These are phyloP conservation scores for Steinernema hermaphroditum DNA, from an alignment of 2,888 invertebrate species.

Conservation along the genomic window DNA sequence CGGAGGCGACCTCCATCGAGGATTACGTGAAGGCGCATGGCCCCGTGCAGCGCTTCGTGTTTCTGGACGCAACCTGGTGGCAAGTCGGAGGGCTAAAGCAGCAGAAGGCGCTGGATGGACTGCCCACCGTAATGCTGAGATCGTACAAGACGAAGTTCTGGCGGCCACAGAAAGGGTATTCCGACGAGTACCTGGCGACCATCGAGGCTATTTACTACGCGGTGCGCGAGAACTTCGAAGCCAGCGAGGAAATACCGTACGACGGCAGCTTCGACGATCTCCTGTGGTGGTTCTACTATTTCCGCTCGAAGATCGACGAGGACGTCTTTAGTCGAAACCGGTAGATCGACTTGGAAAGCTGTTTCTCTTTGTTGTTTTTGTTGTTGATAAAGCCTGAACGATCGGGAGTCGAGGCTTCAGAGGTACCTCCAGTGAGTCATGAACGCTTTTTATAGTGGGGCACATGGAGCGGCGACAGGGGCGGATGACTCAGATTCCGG, in stretches of 20 bases:
- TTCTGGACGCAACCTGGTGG: slow-evolving; percentile 65
- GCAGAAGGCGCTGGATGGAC: slow-evolving; percentile 53
- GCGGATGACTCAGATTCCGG: slow-evolving; percentile 30
- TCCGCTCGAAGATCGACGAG: slow-evolving; percentile 33
- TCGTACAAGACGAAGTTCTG: slow-evolving; percentile 68
- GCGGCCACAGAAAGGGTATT: slow-evolving; percentile 67
- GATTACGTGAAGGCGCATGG: slow-evolving; percentile 52
- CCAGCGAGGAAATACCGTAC: slow-evolving; percentile 15
- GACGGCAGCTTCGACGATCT: slow-evolving; percentile 52
- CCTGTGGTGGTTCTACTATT: slow-evolving; percentile 63
- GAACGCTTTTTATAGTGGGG: no score
- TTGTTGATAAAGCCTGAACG: background rate
- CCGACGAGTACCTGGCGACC: slow-evolving; percentile 68
- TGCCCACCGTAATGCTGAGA: slow-evolving; percentile 67
- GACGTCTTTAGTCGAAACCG: slow-evolving; percentile 23
- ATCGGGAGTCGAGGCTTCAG: no score
- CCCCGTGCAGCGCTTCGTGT: slow-evolving; percentile 51
- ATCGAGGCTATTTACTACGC: slow-evolving; percentile 70
- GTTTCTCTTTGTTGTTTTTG: slow-evolving; percentile 12
- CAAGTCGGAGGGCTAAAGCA: slow-evolving; percentile 58
- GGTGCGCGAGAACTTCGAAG: slow-evolving; percentile 48
- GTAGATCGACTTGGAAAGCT: background rate
- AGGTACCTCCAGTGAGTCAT: no score
- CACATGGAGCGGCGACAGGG: no score
- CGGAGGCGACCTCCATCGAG: slow-evolving; percentile 49